These are phyloP conservation scores for Anthopleura xanthogrammica DNA, from an alignment of 92 coral and sea anemone species.

Conservation along the genomic window DNA sequence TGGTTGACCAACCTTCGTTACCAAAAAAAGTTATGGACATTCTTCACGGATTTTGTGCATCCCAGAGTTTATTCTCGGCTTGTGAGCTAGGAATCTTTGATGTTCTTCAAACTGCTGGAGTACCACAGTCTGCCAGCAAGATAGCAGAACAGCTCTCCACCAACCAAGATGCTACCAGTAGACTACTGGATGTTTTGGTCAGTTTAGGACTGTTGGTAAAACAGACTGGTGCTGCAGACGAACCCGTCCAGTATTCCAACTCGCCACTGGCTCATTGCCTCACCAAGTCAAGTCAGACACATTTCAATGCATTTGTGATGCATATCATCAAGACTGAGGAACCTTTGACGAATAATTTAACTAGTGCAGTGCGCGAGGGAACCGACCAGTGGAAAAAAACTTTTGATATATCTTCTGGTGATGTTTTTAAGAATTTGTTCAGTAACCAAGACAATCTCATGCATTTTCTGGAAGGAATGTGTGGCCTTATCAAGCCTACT, in stretches of 20 bases:
- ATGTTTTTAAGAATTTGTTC: constrained; percentile 20
- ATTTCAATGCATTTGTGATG: background rate
- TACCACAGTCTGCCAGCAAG: constrained; percentile 35
- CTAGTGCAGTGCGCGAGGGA: constrained; percentile 47
- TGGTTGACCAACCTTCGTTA: too few species aligned
- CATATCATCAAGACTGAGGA: background rate
- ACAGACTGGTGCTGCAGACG: background rate
- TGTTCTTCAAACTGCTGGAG: constrained; percentile 17
- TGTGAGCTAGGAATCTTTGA: constrained; percentile 63
- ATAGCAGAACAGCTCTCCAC: constrained; percentile 35
- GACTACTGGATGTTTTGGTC: constrained; percentile 51
- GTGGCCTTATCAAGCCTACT: constrained; percentile 7
- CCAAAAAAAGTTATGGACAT: too few species aligned
- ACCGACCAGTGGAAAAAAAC: constrained; percentile 52
- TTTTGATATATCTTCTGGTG: constrained; percentile 37
- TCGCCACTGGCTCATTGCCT: background rate
- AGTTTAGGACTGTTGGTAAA: constrained; percentile 49
- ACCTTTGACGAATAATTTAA: constrained; percentile 31
- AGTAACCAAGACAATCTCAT: constrained; percentile 13
- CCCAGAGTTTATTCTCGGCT: constrained; percentile 43
- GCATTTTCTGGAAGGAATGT: constrained; percentile 20
- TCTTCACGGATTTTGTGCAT: constrained; percentile 38
- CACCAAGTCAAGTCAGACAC: background rate
- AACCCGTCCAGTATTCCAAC: constrained; percentile 9
- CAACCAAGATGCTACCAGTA: constrained; percentile 50